These are phyloP conservation scores for Pyrrhia umbra DNA, from an alignment of 2,888 invertebrate species.

Conservation along the genomic window DNA sequence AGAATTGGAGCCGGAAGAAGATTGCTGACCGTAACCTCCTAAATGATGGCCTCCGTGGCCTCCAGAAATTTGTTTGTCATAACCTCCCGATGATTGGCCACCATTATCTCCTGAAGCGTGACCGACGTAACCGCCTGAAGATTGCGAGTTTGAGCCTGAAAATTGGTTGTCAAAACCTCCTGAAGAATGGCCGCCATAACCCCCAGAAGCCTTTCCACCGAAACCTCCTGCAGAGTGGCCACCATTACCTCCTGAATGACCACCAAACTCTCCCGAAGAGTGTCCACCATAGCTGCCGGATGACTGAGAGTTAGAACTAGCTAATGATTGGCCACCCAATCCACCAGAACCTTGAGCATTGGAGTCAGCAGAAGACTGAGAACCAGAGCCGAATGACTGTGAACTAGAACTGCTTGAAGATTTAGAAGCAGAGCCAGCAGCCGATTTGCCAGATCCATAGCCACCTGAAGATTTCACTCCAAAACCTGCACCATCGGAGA, in stretches of 20 bases:
- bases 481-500: constrained; percentile 23
- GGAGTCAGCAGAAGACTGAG: constrained; percentile 27
- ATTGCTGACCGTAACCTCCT: constrained; percentile 2
- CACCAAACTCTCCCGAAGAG: not conserved
- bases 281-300: constrained; percentile 11
- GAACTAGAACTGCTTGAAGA: constrained; percentile 50
- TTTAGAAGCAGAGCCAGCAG: constrained; percentile 28
- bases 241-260: constrained; percentile 1
- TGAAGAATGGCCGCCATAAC: constrained; percentile 5
- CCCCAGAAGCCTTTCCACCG: constrained; percentile 2
- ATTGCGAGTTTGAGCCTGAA: not conserved
- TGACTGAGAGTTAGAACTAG: constrained; percentile 21
- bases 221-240: constrained; percentile 13
- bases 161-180: constrained; percentile 4
- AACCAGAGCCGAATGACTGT: constrained; percentile 36
- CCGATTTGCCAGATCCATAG: constrained; percentile 11
- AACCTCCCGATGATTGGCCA: constrained; percentile 2
- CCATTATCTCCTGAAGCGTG: constrained; percentile 1
- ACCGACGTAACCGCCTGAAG: not conserved
- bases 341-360: constrained; percentile 25
- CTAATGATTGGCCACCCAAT: constrained; percentile 12
- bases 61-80: not conserved
- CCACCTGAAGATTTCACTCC: constrained; percentile 6
- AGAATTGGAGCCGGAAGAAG: constrained; percentile 17
- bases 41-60: constrained; percentile 1